Percentiles rank a stretch among this genome's conserved stretches.
Evolutionary conservation across 2,888 invertebrate species (phyloP).

Genomic region (Rhaphigaster nebulosa): DNA sequence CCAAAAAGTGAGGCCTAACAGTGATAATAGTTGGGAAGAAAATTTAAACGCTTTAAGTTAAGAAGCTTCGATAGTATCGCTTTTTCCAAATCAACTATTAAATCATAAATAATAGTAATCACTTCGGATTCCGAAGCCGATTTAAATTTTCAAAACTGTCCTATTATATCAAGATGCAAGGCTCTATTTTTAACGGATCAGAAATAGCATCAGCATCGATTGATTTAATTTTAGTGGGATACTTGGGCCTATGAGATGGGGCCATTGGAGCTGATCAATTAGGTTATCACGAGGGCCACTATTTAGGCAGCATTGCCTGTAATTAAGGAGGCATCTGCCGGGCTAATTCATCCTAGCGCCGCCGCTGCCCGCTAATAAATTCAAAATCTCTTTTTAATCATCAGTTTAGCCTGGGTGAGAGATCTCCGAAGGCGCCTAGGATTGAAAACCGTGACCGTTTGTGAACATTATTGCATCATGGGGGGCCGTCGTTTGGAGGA

Average conservation of each 20-base stretch:
- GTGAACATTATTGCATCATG: neutral
- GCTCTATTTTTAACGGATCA: conserved; percentile 10
- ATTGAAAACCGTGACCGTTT: neutral
- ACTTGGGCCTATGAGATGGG: neutral
- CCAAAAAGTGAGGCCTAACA: too few relatives aligned
- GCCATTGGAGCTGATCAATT: conserved; percentile 5
- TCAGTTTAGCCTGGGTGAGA: neutral
- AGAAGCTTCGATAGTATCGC: neutral
- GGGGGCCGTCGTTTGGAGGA: neutral
- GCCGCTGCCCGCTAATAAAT: neutral
- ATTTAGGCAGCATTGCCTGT: conserved; percentile 34
- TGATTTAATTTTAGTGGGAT: conserved; percentile 19
- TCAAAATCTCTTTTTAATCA: conserved; percentile 33
- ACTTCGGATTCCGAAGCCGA: neutral
- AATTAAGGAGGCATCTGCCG: conserved; percentile 40
- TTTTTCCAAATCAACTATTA: neutral
- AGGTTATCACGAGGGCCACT: conserved; percentile 15
- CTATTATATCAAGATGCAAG: neutral
- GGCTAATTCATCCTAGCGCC: neutral
- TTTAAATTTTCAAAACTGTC: neutral
- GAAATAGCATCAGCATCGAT: conserved; percentile 11
- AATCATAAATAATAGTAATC: neutral
- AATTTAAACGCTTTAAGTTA: neutral
- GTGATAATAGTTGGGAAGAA: neutral
- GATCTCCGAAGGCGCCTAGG: neutral